phyloP scores from a whole-genome alignment of 2,113 vertebrate genomes.

The Setophaga coronata region DNA sequence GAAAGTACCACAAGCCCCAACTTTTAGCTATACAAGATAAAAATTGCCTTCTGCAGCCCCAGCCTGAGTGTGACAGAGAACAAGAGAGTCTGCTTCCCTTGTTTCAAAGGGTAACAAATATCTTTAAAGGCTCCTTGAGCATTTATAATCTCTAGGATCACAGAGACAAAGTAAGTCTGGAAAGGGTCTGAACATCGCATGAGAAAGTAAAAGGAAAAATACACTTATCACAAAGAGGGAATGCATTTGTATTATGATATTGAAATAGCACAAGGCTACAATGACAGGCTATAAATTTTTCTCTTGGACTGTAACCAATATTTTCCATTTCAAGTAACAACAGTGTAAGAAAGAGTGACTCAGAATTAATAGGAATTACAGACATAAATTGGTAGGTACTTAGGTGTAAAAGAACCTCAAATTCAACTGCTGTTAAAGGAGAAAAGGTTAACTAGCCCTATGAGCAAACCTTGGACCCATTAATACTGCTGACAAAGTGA shows the following conservation, averaged over 20 bases:
- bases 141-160: not conserved
- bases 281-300: slow-evolving; percentile 58
- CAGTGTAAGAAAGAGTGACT: slow-evolving; percentile 14
- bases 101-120: not conserved
- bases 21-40: not conserved
- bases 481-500: not conserved
- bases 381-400: not conserved
- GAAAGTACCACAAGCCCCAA: not conserved
- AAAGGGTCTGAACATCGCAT: not conserved
- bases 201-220: slow-evolving; percentile 59
- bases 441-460: slow-evolving; percentile 15
- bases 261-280: slow-evolving; percentile 53
- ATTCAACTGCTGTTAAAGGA: not conserved
- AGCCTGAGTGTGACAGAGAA: not conserved
- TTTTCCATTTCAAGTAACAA: slow-evolving; percentile 61
- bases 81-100: not conserved
- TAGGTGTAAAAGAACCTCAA: slow-evolving; percentile 8
- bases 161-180: slow-evolving; percentile 6
- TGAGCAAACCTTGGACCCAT: not conserved
- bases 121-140: not conserved
- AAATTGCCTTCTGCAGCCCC: not conserved
- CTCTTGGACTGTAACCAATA: slow-evolving; percentile 45
- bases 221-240: slow-evolving; percentile 40
- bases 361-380: slow-evolving; percentile 45
- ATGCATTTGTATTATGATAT: slow-evolving; percentile 45